Evolutionary conservation across 2,888 invertebrate genomes (phyloP), one percentile per base, ranked within the genome.

Genomic region (Drosophila gaucha): DNA sequence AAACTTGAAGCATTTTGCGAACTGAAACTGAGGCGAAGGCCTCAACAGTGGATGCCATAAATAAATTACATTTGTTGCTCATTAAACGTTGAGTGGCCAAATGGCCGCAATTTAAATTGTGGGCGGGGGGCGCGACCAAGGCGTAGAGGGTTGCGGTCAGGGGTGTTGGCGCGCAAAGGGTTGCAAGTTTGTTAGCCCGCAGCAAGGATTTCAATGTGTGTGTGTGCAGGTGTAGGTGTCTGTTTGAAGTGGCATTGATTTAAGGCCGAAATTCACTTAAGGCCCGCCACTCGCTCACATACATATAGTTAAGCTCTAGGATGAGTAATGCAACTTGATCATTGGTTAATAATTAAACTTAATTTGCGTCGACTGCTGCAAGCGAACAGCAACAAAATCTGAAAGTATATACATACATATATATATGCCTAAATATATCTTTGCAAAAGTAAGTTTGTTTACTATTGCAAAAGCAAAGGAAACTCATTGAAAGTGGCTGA

Each of bases 31-130:
- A 77, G 58, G 77, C 77, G 47, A 65, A 60, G 70, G 66, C 73
- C 72, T 67, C 75, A 59, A 69, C 68, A 72, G 72, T 68, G 66
- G 63, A 63, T 65, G 68, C 70, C 74, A 82, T 82, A 82, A 83
- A 83, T 85, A 83, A 83, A 83, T 83, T 83, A 83, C 82, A 85
- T 83, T 83, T 83, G 86, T 85, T 82, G 82, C 82, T 82, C 82
- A 82, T 82, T 82, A 82, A 82, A 79, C 79, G 79, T 71, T 82
- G 85, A 85, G 80, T 82, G 85, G 79, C 74, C 85, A 72, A 75
- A 58, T 62, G 75, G 72, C 75, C 67, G 72, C 75, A 74, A 74
- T 74, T 70, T 70, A 66, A 58, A 64, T 70, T 70, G 44, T 44
- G 51, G 55, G 26, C 10, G 14, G 33, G 28, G 43, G 4, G n/a